Base-by-base conservation (phyloP, 2,888 invertebrate genomes). In the Drosophila diplacantha region DNA sequence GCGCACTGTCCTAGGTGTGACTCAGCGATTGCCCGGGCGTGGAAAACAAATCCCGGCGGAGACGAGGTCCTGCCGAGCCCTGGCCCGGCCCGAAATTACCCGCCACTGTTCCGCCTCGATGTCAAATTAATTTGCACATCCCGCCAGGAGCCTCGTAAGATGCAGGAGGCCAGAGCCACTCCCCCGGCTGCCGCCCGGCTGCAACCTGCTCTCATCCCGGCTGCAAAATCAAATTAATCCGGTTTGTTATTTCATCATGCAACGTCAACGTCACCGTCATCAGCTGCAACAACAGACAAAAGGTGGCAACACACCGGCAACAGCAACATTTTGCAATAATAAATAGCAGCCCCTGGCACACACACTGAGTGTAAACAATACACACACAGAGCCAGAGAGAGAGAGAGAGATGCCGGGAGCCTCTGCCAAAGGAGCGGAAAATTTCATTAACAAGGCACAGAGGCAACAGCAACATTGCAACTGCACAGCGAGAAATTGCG, bases 241-340 rank as follows among this genome's bases (percentile, higher is more conserved):
- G 84, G 84, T 82, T 85, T 83, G 84, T 84, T 85, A 85, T 85
- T 85, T 85, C 85, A 84, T 84, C 84, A 78, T 82, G 78, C 80
- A 83, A 78, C 77, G 72, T 81, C 83, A 71, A 73, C 74, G 76
- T 78, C 78, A 81, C 69, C 81, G 72, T 76, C 84, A 71, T 76
- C 80, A 83, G 72, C 78, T 76, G 70, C 81, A 83, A 78, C 83
- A 82, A 83, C 84, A 83, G 78, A 79, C 82, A 79, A 82, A 80
- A 81, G 81, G 41, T 57, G 20, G 54, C 66, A 58, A 11, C 71
- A 71, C 63, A 73, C 41, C 46, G 66, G 32, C 66, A 52, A 14
- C 69, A 74, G 47, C 75, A 77, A 74, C 81, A 77, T 64, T 81
- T 83, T 83, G 81, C 78, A 73, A 79, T 77, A 77, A 81, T 83